Base-by-base conservation (phyloP, 2,113 vertebrate species). In the Halcyon senegalensis region DNA sequence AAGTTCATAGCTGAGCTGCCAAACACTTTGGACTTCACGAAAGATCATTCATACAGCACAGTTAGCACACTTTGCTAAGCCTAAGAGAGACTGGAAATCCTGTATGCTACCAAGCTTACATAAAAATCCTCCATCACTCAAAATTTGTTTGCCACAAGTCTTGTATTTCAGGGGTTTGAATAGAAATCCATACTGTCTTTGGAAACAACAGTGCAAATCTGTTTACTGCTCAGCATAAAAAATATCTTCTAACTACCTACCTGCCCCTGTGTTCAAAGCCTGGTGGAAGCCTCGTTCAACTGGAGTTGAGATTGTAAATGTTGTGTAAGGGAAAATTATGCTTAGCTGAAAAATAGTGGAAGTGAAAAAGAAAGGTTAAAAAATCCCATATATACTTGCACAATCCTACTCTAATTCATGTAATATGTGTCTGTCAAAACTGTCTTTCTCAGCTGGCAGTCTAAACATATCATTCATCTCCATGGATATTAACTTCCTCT, bases 361-460 rank as follows among this genome's bases (percentile, higher is more conserved):
- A 93, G 33, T 28, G 31, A 70, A 94, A 89, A 96, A 58, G 37
- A 53, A 89, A 91, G 16, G 17, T 64, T 43, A 53, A 90, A 78
- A 80, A 64, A 63, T 43, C 56, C 50, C 35, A 48, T 46, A 60
- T 14, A 92, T 35, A 84, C 43, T 88, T 86, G 50, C 23, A 2
- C 78, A 73, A 78, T 75, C 60, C 79, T 81, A 81, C 56, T 90
- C 51, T 89, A 93, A 93, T 89, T 92, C 55, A 87, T 81, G 39
- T 91, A 89, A 79, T 89, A 82, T 56, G 9, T 90, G 56, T 84
- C 92, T 96, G 93, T 92, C 92, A 96, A 86, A 96, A 73, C 83
- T 92, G 44, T 87, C 88, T 89, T 92, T 95, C 83, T 81, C 76
- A 78, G 58, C 76, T 95, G 80, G 89, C 96, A 97, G 80, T 87